phyloP scores from a whole-genome alignment of 1,140 invertebrate genomes.

The Solen grandis region DNA sequence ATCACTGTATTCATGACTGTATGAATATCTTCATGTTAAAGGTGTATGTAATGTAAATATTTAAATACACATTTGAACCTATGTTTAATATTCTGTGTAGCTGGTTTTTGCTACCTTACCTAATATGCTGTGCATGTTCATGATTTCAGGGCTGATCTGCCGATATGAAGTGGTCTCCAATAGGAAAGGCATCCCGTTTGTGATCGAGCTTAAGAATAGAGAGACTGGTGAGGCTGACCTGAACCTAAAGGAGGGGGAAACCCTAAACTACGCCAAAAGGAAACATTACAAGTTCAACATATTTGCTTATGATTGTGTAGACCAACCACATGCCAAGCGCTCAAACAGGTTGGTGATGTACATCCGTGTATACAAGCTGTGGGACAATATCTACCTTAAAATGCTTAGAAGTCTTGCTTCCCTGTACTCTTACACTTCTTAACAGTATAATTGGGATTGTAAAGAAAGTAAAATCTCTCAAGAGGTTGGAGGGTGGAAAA shows the following conservation, averaged over 20 bases:
- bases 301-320: slow-evolving; percentile 93
- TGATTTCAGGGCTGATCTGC: slow-evolving; percentile 88
- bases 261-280: slow-evolving; percentile 95
- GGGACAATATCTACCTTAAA: slow-evolving; percentile 10
- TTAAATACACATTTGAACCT: too few relatives aligned
- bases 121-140: too few relatives aligned
- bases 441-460: too few relatives aligned
- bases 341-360: slow-evolving; percentile 69
- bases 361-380: not conserved
- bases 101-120: too few relatives aligned
- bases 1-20: too few relatives aligned
- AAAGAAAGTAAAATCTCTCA: slow-evolving; percentile 9
- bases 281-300: slow-evolving; percentile 98
- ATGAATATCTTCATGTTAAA: too few relatives aligned
- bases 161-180: slow-evolving; percentile 91
- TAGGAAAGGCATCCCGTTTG: slow-evolving; percentile 87
- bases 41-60: too few relatives aligned
- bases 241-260: slow-evolving; percentile 85
- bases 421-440: too few relatives aligned
- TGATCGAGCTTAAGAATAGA: slow-evolving; percentile 84
- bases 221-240: slow-evolving; percentile 82
- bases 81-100: too few relatives aligned
- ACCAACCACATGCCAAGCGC: slow-evolving; percentile 85
- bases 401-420: too few relatives aligned
- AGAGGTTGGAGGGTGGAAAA: not conserved